Evolutionary conservation across 92 coral and sea anemone genomes (phyloP).

Genomic region (Actinostola sp.): DNA sequence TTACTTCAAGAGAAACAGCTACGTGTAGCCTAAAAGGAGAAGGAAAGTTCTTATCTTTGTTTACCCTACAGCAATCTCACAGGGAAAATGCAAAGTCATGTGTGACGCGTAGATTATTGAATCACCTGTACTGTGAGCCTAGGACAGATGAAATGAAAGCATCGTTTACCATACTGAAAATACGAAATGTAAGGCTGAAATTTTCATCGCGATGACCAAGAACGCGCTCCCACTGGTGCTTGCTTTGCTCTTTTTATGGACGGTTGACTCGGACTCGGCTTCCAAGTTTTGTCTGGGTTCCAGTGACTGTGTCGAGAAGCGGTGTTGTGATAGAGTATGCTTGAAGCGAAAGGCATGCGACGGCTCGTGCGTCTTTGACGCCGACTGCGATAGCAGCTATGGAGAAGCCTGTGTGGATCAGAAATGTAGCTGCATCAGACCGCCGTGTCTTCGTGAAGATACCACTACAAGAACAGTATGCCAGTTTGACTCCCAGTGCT

Average conservation of each 20-base stretch:
- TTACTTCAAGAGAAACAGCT: too few relatives aligned
- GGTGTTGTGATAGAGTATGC: slow-evolving; percentile 29
- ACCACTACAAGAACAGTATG: background rate
- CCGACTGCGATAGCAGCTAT: slow-evolving; percentile 33
- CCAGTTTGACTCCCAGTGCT: slow-evolving; percentile 18
- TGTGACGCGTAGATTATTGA: background rate
- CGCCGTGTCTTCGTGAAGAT: slow-evolving; percentile 24
- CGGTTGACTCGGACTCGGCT: background rate
- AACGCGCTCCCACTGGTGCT: background rate
- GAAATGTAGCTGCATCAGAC: slow-evolving; percentile 16
- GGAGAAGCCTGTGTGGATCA: slow-evolving; percentile 25
- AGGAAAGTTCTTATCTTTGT: background rate
- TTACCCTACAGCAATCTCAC: background rate
- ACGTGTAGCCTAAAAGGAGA: background rate
- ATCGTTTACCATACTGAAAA: background rate
- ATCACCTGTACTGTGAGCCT: background rate
- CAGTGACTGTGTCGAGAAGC: slow-evolving; percentile 20
- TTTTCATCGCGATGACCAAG: slow-evolving; percentile 2
- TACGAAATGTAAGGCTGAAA: background rate
- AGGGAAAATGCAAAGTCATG: background rate
- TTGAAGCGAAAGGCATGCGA: slow-evolving; percentile 15
- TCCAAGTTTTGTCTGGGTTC: slow-evolving; percentile 8
- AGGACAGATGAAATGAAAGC: background rate
- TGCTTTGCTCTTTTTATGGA: background rate
- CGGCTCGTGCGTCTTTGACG: slow-evolving; percentile 17